Conservation (phyloP, 2,888 invertebrate species). For the Morpho helenor region DNA sequence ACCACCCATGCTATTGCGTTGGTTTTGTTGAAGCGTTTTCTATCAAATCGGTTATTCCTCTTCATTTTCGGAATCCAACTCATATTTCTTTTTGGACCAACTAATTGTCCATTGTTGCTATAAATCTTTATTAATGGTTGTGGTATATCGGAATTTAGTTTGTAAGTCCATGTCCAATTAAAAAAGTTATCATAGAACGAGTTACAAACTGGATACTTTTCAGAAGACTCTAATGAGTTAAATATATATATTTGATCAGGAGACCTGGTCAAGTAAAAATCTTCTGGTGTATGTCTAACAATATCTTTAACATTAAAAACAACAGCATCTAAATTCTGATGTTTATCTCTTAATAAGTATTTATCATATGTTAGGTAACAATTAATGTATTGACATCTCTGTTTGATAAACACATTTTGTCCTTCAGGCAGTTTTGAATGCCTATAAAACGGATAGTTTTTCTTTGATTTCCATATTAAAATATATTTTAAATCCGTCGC, state of each 20-base stretch:
- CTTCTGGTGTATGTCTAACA: constrained; percentile 32
- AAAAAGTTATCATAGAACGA: constrained; percentile 55
- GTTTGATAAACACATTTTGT: constrained; percentile 50
- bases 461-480: constrained; percentile 50
- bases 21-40: constrained; percentile 38
- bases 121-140: constrained; percentile 53
- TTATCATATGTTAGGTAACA: constrained; percentile 60
- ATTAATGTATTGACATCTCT: constrained; percentile 55
- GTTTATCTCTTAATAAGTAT: constrained; percentile 37
- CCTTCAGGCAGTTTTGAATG: constrained; percentile 37
- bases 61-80: constrained; percentile 47
- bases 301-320: constrained; percentile 50
- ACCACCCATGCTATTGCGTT: constrained; percentile 59
- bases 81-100: constrained; percentile 49
- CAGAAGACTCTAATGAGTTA: constrained; percentile 50
- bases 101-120: constrained; percentile 34
- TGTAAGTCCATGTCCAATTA: constrained; percentile 70
- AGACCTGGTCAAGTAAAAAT: constrained; percentile 41
- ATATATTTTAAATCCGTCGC: constrained; percentile 62
- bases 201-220: constrained; percentile 50
- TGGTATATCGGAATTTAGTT: constrained; percentile 55
- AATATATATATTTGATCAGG: constrained; percentile 57
- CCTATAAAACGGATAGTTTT: constrained; percentile 25
- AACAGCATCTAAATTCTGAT: constrained; percentile 54
- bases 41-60: constrained; percentile 31